A percentile compares a stretch with the other conserved stretches of the same genome.
phyloP scores from a whole-genome alignment of 1,140 invertebrate genomes.

The Dreissena polymorpha region DNA sequence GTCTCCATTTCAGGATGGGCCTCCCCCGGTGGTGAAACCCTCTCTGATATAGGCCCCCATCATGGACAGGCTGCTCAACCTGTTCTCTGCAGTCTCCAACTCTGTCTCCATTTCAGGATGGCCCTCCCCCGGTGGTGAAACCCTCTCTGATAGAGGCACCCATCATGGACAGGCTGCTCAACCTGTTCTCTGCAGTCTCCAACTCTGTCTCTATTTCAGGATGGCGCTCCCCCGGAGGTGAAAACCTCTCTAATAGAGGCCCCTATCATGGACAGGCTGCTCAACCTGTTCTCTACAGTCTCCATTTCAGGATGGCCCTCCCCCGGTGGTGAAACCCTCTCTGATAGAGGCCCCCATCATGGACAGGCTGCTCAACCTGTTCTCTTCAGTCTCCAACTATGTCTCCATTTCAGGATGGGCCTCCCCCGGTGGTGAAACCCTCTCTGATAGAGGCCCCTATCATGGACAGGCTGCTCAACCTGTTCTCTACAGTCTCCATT shows the following conservation, averaged over 20 bases:
- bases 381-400: too few species aligned
- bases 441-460: constrained; percentile 34
- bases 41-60: constrained; percentile 29
- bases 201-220: constrained; percentile 8
- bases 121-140: constrained; percentile 33
- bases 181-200: constrained; percentile 10
- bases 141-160: constrained; percentile 32
- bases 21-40: constrained; percentile 34
- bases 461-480: not conserved
- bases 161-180: not conserved
- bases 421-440: constrained; percentile 36
- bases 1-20: constrained; percentile 29
- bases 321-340: constrained; percentile 38
- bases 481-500: not conserved
- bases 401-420: constrained; percentile 12
- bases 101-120: constrained; percentile 25
- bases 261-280: not conserved
- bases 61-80: not conserved
- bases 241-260: constrained; percentile 41
- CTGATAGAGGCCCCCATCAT: constrained; percentile 23
- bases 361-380: not conserved
- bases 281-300: not conserved
- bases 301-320: constrained; percentile 24
- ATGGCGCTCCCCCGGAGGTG: constrained; percentile 24
- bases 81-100: constrained; percentile 1